These are phyloP conservation scores for Beris chalybata DNA, from an alignment of 2,888 invertebrate species.

Conservation along the genomic window DNA sequence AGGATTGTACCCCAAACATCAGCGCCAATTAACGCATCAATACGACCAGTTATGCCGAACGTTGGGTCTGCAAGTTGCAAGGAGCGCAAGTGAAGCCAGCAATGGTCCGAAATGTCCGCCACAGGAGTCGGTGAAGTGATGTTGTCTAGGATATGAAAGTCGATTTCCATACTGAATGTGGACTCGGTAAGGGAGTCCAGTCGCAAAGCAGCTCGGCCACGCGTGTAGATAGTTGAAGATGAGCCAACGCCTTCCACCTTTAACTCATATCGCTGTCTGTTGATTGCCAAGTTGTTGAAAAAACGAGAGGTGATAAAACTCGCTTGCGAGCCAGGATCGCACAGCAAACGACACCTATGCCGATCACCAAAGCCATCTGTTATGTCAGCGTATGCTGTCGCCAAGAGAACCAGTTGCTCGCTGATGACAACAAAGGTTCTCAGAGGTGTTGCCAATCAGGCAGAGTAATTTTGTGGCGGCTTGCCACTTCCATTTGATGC, in stretches of 20 bases:
- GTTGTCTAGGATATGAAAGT: no score
- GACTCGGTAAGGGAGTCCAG: no score
- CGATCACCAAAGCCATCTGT: neutral
- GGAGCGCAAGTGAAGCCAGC: neutral
- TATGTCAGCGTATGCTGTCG: neutral
- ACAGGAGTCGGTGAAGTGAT: no score
- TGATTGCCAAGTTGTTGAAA: neutral
- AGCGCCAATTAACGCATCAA: neutral
- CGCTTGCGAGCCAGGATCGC: neutral
- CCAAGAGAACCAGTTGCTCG: neutral
- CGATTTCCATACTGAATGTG: no score
- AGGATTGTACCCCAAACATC: neutral
- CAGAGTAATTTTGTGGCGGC: no score
- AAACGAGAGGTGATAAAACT: neutral
- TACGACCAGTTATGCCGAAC: neutral
- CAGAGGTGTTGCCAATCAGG: neutral
- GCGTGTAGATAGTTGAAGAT: neutral
- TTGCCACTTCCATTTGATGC: neutral
- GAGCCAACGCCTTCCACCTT: neutral
- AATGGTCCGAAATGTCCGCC: no score
- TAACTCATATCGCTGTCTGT: neutral
- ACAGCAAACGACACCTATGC: neutral
- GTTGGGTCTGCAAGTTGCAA: neutral
- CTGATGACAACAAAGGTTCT: neutral
- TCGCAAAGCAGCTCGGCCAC: neutral